These are phyloP conservation scores for Archaeoteleia sp. DNA, from an alignment of 2,888 invertebrate species.

Conservation along the genomic window DNA sequence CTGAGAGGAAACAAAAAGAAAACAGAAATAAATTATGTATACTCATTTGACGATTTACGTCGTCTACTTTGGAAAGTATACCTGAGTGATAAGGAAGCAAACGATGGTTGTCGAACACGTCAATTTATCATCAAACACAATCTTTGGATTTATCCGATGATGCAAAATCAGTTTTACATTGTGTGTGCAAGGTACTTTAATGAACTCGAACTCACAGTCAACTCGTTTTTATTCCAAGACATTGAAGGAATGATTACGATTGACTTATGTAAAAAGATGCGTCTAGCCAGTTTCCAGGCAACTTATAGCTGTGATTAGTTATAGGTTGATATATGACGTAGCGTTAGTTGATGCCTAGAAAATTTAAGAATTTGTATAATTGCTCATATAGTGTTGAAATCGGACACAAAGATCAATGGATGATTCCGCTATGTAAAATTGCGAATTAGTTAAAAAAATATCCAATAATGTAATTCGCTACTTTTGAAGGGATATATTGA, in stretches of 20 bases:
- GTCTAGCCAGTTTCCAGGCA: conserved; percentile 29
- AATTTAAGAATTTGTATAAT: conserved; percentile 47
- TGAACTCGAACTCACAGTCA: background rate
- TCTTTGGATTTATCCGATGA: conserved; percentile 9
- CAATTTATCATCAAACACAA: conserved; percentile 44
- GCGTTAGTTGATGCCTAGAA: conserved; percentile 45
- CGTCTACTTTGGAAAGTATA: conserved; percentile 71
- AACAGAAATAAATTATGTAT: conserved; percentile 70
- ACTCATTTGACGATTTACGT: conserved; percentile 73
- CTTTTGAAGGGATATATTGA: conserved; percentile 52
- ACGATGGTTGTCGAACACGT: conserved; percentile 44
- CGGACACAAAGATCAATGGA: conserved; percentile 29
- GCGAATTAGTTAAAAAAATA: conserved; percentile 46
- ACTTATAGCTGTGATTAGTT: conserved; percentile 32
- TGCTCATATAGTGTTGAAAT: conserved; percentile 43
- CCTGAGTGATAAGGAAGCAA: conserved; percentile 63
- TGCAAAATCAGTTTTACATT: background rate
- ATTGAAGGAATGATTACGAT: conserved; percentile 1
- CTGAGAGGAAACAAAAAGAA: conserved; percentile 71
- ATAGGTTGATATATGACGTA: conserved; percentile 42
- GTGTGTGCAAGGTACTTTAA: background rate
- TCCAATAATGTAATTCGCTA: conserved; percentile 48
- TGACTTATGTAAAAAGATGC: conserved; percentile 17
- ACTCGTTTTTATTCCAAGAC: background rate
- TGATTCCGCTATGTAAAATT: conserved; percentile 43